Evolutionary conservation across 2,888 invertebrate genomes (phyloP).

Genomic region (Agrenia bidenticulata): DNA sequence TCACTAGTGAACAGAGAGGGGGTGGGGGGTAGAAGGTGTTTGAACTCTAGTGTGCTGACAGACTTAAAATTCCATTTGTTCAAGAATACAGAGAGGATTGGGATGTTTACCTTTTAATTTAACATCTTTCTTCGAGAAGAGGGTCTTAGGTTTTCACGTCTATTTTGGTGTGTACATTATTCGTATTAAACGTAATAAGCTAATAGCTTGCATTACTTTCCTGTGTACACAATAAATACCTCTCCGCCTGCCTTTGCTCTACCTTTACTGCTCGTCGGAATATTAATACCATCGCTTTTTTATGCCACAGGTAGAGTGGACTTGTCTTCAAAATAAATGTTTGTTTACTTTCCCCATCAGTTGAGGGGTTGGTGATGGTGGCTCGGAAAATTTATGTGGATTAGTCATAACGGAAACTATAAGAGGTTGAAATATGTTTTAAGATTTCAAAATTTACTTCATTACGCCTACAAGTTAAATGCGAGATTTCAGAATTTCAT

Average conservation of each 20-base stretch:
- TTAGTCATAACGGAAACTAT: slow-evolving; percentile 1
- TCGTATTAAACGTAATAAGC: slow-evolving; percentile 15
- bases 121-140: slow-evolving; percentile 43
- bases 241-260: slow-evolving; percentile 12
- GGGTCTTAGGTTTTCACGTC: slow-evolving; percentile 6
- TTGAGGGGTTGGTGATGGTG: neutral
- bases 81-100: slow-evolving; percentile 29
- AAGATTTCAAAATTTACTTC: neutral
- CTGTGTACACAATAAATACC: slow-evolving; percentile 16
- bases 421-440: neutral
- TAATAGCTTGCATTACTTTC: slow-evolving; percentile 11
- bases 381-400: neutral
- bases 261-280: slow-evolving; percentile 3
- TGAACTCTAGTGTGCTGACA: slow-evolving; percentile 28
- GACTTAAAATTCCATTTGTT: slow-evolving; percentile 42
- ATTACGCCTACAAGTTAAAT: too few relatives aligned
- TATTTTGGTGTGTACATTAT: slow-evolving; percentile 9
- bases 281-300: neutral
- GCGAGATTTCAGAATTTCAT: too few relatives aligned
- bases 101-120: slow-evolving; percentile 53
- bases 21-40: slow-evolving; percentile 30
- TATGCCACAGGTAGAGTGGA: neutral
- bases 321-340: neutral
- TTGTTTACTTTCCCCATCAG: slow-evolving; percentile 5
- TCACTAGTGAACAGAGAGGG: neutral